phyloP scores from a whole-genome alignment of 2,888 invertebrate genomes.

The Scelioninae gen. 2 region DNA sequence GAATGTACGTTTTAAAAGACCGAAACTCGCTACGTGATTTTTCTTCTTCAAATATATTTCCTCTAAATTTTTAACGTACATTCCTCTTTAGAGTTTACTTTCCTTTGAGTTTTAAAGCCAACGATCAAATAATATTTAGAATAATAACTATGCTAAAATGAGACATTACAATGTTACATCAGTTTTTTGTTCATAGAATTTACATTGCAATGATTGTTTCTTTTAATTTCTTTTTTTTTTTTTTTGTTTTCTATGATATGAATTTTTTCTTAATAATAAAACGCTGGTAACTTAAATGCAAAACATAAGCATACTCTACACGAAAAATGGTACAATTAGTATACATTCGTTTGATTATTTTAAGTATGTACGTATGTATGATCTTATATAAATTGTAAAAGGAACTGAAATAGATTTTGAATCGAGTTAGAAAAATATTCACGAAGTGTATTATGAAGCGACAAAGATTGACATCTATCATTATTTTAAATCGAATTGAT shows the following conservation, averaged over 20 bases:
- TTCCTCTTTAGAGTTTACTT: conserved; percentile 23
- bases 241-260: conserved; percentile 36
- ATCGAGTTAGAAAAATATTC: conserved; percentile 55
- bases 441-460: conserved; percentile 22
- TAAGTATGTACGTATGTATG: conserved; percentile 1
- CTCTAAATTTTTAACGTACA: conserved; percentile 32
- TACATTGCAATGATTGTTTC: neutral
- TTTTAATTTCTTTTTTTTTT: too few species aligned
- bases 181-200: conserved; percentile 23
- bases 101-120: conserved; percentile 19
- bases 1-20: neutral
- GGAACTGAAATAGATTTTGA: conserved; percentile 52
- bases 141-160: conserved; percentile 26
- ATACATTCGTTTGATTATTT: conserved; percentile 24
- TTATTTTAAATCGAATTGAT: conserved; percentile 16
- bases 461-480: conserved; percentile 21
- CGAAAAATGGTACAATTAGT: conserved; percentile 7
- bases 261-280: conserved; percentile 29
- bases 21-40: conserved; percentile 10
- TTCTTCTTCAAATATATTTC: conserved; percentile 35
- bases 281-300: conserved; percentile 42
- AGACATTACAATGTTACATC: neutral
- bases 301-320: conserved; percentile 17
- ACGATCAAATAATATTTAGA: conserved; percentile 38
- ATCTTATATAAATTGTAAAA: conserved; percentile 15